These are phyloP conservation scores for Acromyrmex echinatior DNA, from an alignment of 1,140 invertebrate species.

Conservation along the genomic window DNA sequence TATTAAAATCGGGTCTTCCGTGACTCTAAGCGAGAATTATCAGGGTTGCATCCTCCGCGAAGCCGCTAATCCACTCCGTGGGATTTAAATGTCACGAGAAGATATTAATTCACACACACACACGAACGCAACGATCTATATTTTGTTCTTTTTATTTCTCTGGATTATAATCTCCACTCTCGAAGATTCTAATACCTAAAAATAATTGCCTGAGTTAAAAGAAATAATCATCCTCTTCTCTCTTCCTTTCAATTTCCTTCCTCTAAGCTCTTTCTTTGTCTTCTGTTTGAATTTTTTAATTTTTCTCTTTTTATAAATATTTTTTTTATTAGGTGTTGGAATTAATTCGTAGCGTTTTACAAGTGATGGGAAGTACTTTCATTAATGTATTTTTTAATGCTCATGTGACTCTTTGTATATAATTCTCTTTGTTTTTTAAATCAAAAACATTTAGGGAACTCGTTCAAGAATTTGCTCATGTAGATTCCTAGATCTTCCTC, in stretches of 20 bases:
- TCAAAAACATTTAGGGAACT: background rate
- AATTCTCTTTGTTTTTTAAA: background rate
- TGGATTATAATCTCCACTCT: background rate
- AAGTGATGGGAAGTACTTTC: too few relatives aligned
- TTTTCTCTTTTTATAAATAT: background rate
- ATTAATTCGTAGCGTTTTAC: too few relatives aligned
- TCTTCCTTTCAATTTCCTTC: background rate
- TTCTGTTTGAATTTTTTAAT: background rate
- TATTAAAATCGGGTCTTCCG: slow-evolving; percentile 56
- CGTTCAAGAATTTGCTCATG: slow-evolving; percentile 31
- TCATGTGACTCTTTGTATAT: background rate
- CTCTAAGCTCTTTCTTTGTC: background rate
- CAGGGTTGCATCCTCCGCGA: slow-evolving; percentile 27
- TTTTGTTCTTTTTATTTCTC: background rate
- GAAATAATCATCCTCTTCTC: background rate
- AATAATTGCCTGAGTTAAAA: slow-evolving; percentile 14
- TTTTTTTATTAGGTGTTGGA: too few relatives aligned
- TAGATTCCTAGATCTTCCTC: slow-evolving; percentile 30
- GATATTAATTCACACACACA: slow-evolving; percentile 38
- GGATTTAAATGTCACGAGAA: slow-evolving; percentile 52
- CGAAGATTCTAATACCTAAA: slow-evolving; percentile 17
- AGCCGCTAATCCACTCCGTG: slow-evolving; percentile 31
- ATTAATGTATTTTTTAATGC: too few relatives aligned
- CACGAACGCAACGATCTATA: background rate
- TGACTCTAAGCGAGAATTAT: slow-evolving; percentile 44